Evolutionary conservation across 2,888 invertebrate genomes (phyloP).

Genomic region (Myopa tessellatipennis): DNA sequence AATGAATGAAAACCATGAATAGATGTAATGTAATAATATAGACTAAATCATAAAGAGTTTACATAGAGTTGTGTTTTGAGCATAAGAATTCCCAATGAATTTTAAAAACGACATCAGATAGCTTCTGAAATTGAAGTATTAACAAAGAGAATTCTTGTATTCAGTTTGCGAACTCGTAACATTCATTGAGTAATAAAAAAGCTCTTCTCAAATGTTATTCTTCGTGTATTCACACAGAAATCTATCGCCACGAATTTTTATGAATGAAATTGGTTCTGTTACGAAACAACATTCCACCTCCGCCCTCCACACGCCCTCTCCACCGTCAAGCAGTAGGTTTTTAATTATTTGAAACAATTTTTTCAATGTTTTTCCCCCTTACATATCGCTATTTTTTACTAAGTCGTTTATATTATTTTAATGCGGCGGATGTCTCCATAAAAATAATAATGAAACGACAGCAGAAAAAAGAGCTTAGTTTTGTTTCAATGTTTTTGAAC

Average conservation of each 20-base stretch:
- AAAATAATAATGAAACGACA: slow-evolving; percentile 23
- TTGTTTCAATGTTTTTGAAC: slow-evolving; percentile 33
- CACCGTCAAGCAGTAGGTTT: not conserved
- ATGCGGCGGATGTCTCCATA: slow-evolving; percentile 26
- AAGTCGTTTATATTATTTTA: slow-evolving; percentile 1
- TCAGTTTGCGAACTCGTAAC: too few relatives aligned
- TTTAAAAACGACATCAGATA: too few relatives aligned
- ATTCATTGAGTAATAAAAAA: too few relatives aligned
- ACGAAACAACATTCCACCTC: not conserved
- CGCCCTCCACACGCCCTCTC: not conserved
- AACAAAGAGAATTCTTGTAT: too few relatives aligned
- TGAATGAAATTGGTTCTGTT: slow-evolving; percentile 20
- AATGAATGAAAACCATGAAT: too few relatives aligned
- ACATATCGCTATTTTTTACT: not conserved
- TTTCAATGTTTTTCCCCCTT: not conserved
- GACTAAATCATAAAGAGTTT: too few relatives aligned
- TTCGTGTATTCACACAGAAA: too few relatives aligned
- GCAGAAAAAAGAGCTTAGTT: slow-evolving; percentile 14
- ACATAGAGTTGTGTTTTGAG: too few relatives aligned
- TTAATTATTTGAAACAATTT: not conserved
- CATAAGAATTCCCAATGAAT: too few relatives aligned
- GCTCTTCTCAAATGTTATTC: too few relatives aligned
- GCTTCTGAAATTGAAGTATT: too few relatives aligned
- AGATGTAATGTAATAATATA: too few relatives aligned
- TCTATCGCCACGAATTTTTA: not conserved